Conservation (phyloP, 2,888 invertebrate genomes). For the Drosophila hamatofila region DNA sequence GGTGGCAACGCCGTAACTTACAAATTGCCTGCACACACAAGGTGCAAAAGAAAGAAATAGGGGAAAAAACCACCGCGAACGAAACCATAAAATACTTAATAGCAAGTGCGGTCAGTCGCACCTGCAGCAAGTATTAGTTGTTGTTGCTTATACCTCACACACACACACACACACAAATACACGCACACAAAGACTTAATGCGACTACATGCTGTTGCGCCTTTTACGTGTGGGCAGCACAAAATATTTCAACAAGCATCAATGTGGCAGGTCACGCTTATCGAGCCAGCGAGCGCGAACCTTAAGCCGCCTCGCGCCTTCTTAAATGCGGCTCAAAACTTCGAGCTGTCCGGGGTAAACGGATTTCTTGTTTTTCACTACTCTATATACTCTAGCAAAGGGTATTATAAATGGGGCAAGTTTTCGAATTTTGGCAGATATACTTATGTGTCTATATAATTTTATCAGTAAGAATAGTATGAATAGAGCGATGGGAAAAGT, state of each 20-base stretch:
- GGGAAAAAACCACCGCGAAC: slow-evolving; percentile 17
- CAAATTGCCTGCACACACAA: slow-evolving; percentile 29
- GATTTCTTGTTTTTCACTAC: slow-evolving; percentile 25
- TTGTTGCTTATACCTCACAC: slow-evolving; percentile 14
- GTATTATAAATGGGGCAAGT: background rate
- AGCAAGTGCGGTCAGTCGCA: slow-evolving; percentile 56
- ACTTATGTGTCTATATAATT: background rate
- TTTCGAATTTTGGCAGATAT: background rate
- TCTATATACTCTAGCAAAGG: background rate
- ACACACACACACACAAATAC: slow-evolving; percentile 6
- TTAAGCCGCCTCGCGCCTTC: slow-evolving; percentile 24
- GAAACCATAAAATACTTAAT: slow-evolving; percentile 76
- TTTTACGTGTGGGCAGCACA: slow-evolving; percentile 40
- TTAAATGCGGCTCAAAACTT: slow-evolving; percentile 34
- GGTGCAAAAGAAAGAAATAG: slow-evolving; percentile 48
- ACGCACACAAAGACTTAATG: background rate
- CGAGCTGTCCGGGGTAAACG: slow-evolving; percentile 21
- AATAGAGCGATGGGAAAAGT: background rate
- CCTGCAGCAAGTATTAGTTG: slow-evolving; percentile 19
- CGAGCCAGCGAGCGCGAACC: slow-evolving; percentile 23
- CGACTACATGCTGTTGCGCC: slow-evolving; percentile 19
- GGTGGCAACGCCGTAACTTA: slow-evolving; percentile 24
- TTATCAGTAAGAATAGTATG: background rate
- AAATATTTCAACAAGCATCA: slow-evolving; percentile 55
- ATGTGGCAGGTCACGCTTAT: slow-evolving; percentile 68